A percentile compares a stretch with the other conserved stretches of the same genome.
These are phyloP conservation scores for Camptogramma bilineatum DNA, from an alignment of 2,888 invertebrate species.

Conservation along the genomic window DNA sequence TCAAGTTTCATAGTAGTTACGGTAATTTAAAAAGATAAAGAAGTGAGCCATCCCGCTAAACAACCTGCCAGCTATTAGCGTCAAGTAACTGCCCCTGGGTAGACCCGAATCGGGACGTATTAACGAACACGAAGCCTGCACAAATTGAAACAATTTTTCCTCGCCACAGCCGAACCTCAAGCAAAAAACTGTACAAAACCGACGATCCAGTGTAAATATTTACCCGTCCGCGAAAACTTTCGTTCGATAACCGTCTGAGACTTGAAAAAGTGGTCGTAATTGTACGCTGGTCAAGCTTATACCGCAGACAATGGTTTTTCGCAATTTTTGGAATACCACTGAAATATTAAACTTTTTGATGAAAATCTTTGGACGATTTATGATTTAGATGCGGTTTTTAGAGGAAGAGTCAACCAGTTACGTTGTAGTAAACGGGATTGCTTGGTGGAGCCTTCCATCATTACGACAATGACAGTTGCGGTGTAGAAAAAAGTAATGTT, in stretches of 20 bases:
- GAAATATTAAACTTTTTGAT: background rate
- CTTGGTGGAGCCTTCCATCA: too few species aligned
- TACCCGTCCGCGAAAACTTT: constrained; percentile 75
- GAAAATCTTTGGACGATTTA: background rate
- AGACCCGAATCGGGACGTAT: constrained; percentile 53
- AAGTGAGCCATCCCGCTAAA: constrained; percentile 27
- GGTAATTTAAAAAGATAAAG: constrained; percentile 39
- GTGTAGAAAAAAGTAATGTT: too few species aligned
- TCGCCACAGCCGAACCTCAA: constrained; percentile 68
- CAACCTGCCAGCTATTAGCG: constrained; percentile 41
- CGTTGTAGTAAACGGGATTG: too few species aligned
- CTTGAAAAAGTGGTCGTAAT: constrained; percentile 65
- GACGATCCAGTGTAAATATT: constrained; percentile 77
- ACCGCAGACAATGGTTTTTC: constrained; percentile 28
- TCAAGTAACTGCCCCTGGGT: constrained; percentile 45
- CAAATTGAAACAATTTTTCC: constrained; percentile 65
- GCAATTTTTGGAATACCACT: background rate
- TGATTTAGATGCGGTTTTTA: too few species aligned
- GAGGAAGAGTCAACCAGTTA: too few species aligned
- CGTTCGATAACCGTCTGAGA: constrained; percentile 64
- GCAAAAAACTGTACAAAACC: constrained; percentile 66
- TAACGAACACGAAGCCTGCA: constrained; percentile 59
- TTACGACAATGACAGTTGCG: too few species aligned
- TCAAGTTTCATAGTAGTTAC: constrained; percentile 4
- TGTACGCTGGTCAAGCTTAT: constrained; percentile 47